phyloP scores from a whole-genome alignment of 2,888 invertebrate genomes.

The Melanchra persicariae region DNA sequence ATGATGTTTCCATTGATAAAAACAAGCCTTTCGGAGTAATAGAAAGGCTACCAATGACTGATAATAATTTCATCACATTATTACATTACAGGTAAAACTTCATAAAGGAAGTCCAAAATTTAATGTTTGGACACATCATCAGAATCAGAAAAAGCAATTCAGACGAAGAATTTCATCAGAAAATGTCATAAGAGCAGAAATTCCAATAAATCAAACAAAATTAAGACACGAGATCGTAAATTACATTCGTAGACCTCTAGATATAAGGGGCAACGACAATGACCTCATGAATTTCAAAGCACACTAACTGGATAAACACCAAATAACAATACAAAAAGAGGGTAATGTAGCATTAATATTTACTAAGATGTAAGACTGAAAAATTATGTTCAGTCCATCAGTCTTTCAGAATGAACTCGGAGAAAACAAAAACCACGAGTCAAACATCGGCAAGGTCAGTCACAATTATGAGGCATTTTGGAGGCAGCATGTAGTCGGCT shows the following conservation, averaged over 20 bases:
- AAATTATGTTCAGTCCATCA: constrained; percentile 37
- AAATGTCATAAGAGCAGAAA: neutral
- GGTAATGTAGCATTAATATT: constrained; percentile 62
- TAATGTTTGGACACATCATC: neutral
- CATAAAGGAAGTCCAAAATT: neutral
- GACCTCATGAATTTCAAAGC: constrained; percentile 74
- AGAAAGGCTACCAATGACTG: constrained; percentile 24
- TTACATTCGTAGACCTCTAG: constrained; percentile 32
- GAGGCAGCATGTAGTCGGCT: neutral
- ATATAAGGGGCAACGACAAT: constrained; percentile 66
- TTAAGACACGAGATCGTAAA: constrained; percentile 18
- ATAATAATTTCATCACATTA: constrained; percentile 17
- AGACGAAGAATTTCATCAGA: constrained; percentile 19
- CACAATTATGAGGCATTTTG: neutral
- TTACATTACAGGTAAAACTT: neutral
- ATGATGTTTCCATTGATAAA: neutral
- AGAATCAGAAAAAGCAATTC: constrained; percentile 11
- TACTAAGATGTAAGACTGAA: constrained; percentile 46
- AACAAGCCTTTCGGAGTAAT: neutral
- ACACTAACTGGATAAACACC: constrained; percentile 65
- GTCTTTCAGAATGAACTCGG: constrained; percentile 8
- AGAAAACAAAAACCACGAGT: constrained; percentile 9
- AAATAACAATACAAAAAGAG: constrained; percentile 65
- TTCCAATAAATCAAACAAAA: constrained; percentile 10
- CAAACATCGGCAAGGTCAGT: neutral